Conservation (phyloP, 2,888 invertebrate genomes). For the Augiades crinisus region DNA sequence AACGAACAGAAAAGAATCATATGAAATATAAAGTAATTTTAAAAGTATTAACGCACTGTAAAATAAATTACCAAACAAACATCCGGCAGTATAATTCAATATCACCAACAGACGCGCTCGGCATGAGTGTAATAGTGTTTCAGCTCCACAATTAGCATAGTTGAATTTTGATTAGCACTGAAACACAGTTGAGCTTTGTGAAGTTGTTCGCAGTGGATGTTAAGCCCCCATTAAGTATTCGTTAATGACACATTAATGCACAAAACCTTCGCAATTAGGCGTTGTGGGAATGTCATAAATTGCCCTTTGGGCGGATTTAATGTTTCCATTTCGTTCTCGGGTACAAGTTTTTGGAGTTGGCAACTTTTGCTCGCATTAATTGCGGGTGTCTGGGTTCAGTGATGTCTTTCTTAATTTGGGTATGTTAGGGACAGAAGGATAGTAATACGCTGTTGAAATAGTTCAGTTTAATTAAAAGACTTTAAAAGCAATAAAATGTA, state of each 20-base stretch:
- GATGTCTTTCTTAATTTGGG: constrained; percentile 10
- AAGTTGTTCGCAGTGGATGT: constrained; percentile 42
- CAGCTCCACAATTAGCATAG: constrained; percentile 64
- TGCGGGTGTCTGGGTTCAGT: constrained; percentile 1
- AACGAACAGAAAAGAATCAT: too few species aligned
- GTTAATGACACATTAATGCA: constrained; percentile 61
- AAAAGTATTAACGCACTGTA: neutral
- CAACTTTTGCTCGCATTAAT: constrained; percentile 9
- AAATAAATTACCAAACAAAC: constrained; percentile 13
- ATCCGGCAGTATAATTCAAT: constrained; percentile 13
- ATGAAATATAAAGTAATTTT: too few species aligned
- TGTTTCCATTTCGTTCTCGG: constrained; percentile 28
- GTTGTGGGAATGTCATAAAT: constrained; percentile 50
- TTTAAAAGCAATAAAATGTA: too few species aligned
- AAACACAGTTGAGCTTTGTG: constrained; percentile 55
- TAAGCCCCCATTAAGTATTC: constrained; percentile 57
- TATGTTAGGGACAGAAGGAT: too few species aligned
- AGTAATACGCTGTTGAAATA: too few species aligned
- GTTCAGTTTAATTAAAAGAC: too few species aligned
- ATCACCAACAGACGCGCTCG: constrained; percentile 17
- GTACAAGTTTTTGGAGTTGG: constrained; percentile 17
- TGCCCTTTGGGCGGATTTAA: constrained; percentile 42
- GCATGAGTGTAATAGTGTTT: constrained; percentile 27
- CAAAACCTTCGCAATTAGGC: constrained; percentile 61
- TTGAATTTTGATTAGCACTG: constrained; percentile 74